Percentiles rank a stretch among this genome's conserved stretches.
These are phyloP conservation scores for Drosophila sturtevanti DNA, from an alignment of 1,140 invertebrate species.

Conservation along the genomic window DNA sequence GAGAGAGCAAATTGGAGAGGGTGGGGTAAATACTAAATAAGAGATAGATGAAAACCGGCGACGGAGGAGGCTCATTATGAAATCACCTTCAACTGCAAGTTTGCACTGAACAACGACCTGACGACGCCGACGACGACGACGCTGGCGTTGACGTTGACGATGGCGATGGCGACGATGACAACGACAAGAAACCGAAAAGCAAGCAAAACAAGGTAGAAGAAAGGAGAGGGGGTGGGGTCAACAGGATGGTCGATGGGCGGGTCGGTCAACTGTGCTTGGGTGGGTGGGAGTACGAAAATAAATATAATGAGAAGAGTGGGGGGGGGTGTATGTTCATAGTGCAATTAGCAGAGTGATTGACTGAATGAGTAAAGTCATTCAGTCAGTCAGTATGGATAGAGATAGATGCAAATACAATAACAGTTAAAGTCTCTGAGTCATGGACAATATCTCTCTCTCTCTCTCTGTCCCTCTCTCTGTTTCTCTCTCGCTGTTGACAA, in stretches of 20 bases:
- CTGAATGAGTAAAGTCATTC: background rate
- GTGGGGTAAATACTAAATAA: too few relatives aligned
- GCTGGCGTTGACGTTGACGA: background rate
- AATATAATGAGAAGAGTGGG: too few relatives aligned
- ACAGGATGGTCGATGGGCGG: background rate
- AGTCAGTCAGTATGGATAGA: background rate
- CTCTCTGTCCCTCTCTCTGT: too few relatives aligned
- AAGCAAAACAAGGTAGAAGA: too few relatives aligned
- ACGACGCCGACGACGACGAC: background rate
- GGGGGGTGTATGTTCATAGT: too few relatives aligned
- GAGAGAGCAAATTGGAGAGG: background rate
- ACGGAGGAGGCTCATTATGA: constrained; percentile 62
- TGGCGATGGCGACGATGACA: background rate
- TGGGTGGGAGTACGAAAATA: background rate
- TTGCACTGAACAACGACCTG: constrained; percentile 68
- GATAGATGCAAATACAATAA: constrained; percentile 3
- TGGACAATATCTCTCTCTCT: background rate
- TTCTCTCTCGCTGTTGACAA: too few relatives aligned
- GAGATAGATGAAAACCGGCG: background rate
- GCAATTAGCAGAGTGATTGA: background rate
- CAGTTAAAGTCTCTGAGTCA: constrained; percentile 15
- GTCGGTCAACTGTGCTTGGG: background rate
- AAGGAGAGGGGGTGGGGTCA: too few relatives aligned
- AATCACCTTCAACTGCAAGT: constrained; percentile 78
- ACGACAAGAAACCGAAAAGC: constrained; percentile 27